Conservation (phyloP, 2,888 invertebrate genomes). For the Gisinianus flammeolus region DNA sequence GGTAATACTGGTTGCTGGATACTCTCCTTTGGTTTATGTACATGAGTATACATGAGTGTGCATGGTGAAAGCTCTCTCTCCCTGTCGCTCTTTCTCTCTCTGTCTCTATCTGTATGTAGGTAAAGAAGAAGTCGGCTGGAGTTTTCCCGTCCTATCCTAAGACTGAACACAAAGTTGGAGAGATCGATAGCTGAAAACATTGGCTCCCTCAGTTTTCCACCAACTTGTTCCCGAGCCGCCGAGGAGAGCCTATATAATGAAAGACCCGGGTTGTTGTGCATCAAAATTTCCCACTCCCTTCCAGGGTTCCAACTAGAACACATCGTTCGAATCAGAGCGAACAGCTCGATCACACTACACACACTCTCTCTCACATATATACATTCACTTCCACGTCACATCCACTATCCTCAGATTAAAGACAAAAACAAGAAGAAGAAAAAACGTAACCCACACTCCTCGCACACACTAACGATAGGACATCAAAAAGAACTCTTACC, state of each 20-base stretch:
- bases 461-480: not conserved
- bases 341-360: constrained; percentile 40
- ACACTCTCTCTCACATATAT: constrained; percentile 12
- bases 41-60: not conserved
- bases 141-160: not conserved
- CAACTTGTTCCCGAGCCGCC: not conserved
- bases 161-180: not conserved
- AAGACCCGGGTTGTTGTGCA: constrained; percentile 44
- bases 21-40: not conserved
- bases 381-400: too few relatives aligned
- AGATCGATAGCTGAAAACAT: constrained; percentile 48
- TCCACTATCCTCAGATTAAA: not conserved
- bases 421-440: not conserved
- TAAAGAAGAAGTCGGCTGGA: not conserved
- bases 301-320: constrained; percentile 40
- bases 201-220: constrained; percentile 38
- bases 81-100: not conserved
- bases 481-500: not conserved
- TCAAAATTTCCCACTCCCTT: constrained; percentile 54
- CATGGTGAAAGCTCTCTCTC: constrained; percentile 2
- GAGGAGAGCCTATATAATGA: not conserved
- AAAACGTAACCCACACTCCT: not conserved
- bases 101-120: not conserved
- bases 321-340: constrained; percentile 9
- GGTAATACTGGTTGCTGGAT: not conserved